phyloP scores from a whole-genome alignment of 2,888 invertebrate species.

The Graphium colonna region DNA sequence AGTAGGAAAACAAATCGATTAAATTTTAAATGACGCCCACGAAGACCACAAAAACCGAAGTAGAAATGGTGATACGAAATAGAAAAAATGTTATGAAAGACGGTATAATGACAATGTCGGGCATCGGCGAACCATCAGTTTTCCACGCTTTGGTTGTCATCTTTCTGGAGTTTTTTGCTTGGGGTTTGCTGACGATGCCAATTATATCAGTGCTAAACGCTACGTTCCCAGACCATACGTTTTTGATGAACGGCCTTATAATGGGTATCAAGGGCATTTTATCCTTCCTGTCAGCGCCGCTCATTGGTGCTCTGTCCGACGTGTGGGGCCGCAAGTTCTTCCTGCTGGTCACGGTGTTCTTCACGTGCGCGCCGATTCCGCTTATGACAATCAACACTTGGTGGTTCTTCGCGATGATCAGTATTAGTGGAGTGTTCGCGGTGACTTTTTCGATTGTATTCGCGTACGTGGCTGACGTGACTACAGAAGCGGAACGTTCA shows the following conservation, averaged over 20 bases:
- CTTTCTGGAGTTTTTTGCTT: constrained; percentile 99
- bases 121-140: constrained; percentile 96
- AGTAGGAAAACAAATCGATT: constrained; percentile 55
- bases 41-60: constrained; percentile 90
- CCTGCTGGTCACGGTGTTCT: constrained; percentile 97
- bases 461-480: constrained; percentile 99
- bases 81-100: constrained; percentile 93
- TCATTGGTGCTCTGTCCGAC: constrained; percentile 98
- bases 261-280: constrained; percentile 99
- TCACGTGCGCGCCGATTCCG: constrained; percentile 99
- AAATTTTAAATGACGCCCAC: constrained; percentile 83
- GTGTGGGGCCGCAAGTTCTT: constrained; percentile 99
- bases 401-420: constrained; percentile 99
- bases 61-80: constrained; percentile 92
- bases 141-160: constrained; percentile 99
- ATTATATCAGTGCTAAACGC: constrained; percentile 96
- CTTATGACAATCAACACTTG: constrained; percentile 99
- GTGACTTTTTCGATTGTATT: constrained; percentile 99
- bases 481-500: constrained; percentile 96
- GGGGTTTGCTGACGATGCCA: constrained; percentile 99
- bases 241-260: constrained; percentile 99
- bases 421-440: constrained; percentile 98
- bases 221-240: constrained; percentile 99
- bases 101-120: constrained; percentile 92
- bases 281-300: constrained; percentile 97